Percentiles rank a stretch among this genome's conserved stretches.
Conservation (phyloP, 92 coral and sea anemone species). For the Blastomussa wellsi region DNA sequence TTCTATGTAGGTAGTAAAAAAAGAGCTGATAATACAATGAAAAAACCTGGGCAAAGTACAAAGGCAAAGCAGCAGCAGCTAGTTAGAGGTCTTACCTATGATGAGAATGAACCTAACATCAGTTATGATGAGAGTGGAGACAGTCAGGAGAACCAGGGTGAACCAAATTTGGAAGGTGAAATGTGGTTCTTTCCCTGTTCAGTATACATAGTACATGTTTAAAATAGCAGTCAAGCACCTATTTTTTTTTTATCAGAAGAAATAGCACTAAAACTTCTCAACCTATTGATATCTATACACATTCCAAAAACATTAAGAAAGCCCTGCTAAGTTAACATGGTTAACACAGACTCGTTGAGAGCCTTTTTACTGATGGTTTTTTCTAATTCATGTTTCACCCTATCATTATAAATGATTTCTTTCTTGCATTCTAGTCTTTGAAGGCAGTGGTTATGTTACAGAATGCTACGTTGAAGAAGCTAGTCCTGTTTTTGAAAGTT, state of each 20-base stretch:
- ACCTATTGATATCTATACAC: too few species aligned
- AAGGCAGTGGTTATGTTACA: slow-evolving; percentile 11
- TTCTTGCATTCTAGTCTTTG: neutral
- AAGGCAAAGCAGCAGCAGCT: neutral
- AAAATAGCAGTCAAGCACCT: too few species aligned
- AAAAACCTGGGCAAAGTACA: neutral
- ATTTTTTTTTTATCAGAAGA: too few species aligned
- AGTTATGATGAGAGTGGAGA: neutral
- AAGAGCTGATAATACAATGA: neutral
- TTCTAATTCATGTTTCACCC: too few species aligned
- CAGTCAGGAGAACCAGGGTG: neutral
- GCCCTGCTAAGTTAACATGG: neutral
- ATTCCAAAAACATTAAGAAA: too few species aligned
- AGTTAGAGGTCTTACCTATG: neutral
- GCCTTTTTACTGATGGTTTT: neutral
- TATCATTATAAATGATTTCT: too few species aligned
- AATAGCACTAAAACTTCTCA: too few species aligned
- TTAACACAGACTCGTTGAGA: neutral
- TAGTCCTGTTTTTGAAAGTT: neutral
- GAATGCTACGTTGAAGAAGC: slow-evolving; percentile 26
- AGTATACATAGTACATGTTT: too few species aligned
- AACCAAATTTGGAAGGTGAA: slow-evolving; percentile 9
- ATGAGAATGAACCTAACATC: neutral
- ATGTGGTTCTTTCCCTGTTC: neutral
- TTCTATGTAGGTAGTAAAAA: neutral